phyloP scores from a whole-genome alignment of 2,888 invertebrate genomes.

The Eumerus sabulonum region DNA sequence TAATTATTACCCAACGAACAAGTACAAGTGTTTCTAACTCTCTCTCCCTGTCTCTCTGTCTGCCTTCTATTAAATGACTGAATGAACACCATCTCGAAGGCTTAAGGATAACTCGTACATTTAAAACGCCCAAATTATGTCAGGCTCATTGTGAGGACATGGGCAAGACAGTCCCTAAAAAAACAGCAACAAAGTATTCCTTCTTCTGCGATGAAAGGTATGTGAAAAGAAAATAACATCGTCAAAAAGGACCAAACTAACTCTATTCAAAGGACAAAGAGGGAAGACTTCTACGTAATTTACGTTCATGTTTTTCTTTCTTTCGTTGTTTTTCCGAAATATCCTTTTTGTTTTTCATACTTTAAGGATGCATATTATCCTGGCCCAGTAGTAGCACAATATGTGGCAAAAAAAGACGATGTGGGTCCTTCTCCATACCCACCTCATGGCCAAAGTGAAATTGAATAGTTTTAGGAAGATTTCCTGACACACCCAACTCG shows the following conservation, averaged over 20 bases:
- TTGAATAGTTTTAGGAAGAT: conserved; percentile 59
- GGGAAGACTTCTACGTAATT: conserved; percentile 44
- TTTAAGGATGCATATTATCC: conserved; percentile 46
- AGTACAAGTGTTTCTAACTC: conserved; percentile 28
- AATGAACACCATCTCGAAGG: no score
- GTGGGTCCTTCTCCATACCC: conserved; percentile 7
- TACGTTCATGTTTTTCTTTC: conserved; percentile 27
- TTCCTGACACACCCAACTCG: conserved; percentile 38
- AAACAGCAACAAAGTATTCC: no score
- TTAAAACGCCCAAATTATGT: conserved; percentile 67
- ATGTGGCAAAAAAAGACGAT: conserved; percentile 23
- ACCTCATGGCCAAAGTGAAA: conserved; percentile 17
- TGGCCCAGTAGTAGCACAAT: conserved; percentile 5
- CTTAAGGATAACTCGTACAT: conserved; percentile 50
- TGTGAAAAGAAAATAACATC: background rate
- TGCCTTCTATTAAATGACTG: conserved; percentile 29
- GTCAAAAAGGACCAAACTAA: conserved; percentile 33
- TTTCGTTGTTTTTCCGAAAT: no score
- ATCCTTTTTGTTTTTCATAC: conserved; percentile 9
- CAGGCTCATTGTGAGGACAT: conserved; percentile 57
- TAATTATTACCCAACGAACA: conserved; percentile 50
- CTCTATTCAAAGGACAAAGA: conserved; percentile 30
- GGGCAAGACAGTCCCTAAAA: background rate
- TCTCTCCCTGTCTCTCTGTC: background rate
- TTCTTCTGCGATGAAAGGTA: no score